These are phyloP conservation scores for Spicauda simplicius DNA, from an alignment of 2,888 invertebrate species.

Conservation along the genomic window DNA sequence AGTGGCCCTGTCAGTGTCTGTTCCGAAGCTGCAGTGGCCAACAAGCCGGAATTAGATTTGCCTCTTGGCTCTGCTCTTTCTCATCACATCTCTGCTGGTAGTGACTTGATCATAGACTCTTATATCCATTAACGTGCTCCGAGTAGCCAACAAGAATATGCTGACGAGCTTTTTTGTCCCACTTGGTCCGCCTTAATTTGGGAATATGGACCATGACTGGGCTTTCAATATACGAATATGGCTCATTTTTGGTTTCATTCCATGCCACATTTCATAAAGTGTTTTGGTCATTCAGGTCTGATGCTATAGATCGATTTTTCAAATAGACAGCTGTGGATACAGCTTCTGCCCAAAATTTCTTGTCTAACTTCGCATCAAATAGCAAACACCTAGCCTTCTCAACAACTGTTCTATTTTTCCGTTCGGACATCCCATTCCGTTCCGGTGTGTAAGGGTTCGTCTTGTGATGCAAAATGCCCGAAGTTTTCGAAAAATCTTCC, in stretches of 20 bases:
- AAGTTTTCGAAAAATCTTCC: too few relatives aligned
- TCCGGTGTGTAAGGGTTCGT: too few relatives aligned
- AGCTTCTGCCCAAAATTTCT: background rate
- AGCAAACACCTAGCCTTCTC: background rate
- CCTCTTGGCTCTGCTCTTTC: background rate
- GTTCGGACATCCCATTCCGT: too few relatives aligned
- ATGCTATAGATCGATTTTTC: background rate
- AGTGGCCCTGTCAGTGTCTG: too few relatives aligned
- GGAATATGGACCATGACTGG: background rate
- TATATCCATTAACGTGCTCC: background rate
- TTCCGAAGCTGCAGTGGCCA: too few relatives aligned
- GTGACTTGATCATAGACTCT: background rate
- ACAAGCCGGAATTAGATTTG: too few relatives aligned
- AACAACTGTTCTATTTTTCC: background rate
- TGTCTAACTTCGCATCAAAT: background rate
- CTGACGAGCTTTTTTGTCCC: background rate
- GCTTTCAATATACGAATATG: background rate
- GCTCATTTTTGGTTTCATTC: background rate
- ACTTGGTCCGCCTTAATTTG: background rate
- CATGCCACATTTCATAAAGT: background rate
- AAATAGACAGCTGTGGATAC: background rate
- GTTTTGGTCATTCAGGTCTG: background rate
- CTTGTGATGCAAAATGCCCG: too few relatives aligned
- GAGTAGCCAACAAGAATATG: background rate
- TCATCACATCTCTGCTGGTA: background rate